Evolutionary conservation across 2,888 invertebrate species (phyloP).

Genomic region (Pristionchus maxplancki): DNA sequence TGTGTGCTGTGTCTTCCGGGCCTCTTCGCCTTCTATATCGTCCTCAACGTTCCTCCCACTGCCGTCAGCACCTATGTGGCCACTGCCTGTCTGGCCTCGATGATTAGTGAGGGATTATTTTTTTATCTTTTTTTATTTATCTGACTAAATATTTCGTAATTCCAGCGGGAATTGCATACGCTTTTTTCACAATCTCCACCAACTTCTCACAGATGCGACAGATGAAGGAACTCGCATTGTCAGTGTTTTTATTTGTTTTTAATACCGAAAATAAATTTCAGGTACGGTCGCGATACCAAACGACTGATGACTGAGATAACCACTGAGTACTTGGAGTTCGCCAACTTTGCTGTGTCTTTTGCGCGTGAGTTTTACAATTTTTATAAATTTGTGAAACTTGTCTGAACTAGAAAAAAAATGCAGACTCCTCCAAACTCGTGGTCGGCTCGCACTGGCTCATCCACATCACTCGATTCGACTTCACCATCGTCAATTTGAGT

Average conservation of each 20-base stretch:
- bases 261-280: not conserved
- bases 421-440: constrained; percentile 46
- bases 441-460: constrained; percentile 26
- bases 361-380: not conserved
- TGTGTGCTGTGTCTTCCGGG: constrained; percentile 47
- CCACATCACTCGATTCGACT: constrained; percentile 51
- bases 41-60: not conserved
- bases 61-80: not conserved
- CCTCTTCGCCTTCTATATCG: constrained; percentile 28
- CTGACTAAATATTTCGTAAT: too few relatives aligned
- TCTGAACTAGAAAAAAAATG: not conserved
- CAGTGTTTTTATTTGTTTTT: not conserved
- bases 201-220: constrained; percentile 44
- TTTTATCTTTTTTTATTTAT: too few relatives aligned
- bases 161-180: constrained; percentile 7
- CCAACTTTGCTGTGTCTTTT: constrained; percentile 49
- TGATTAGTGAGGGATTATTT: not conserved
- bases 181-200: not conserved
- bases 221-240: constrained; percentile 33
- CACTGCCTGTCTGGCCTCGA: constrained; percentile 8
- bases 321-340: constrained; percentile 36
- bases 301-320: constrained; percentile 30
- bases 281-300: constrained; percentile 14
- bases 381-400: not conserved
- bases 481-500: constrained; percentile 43